Base-by-base conservation (phyloP, 2,797 vertebrate genomes). In the Sebastes cheni region DNA sequence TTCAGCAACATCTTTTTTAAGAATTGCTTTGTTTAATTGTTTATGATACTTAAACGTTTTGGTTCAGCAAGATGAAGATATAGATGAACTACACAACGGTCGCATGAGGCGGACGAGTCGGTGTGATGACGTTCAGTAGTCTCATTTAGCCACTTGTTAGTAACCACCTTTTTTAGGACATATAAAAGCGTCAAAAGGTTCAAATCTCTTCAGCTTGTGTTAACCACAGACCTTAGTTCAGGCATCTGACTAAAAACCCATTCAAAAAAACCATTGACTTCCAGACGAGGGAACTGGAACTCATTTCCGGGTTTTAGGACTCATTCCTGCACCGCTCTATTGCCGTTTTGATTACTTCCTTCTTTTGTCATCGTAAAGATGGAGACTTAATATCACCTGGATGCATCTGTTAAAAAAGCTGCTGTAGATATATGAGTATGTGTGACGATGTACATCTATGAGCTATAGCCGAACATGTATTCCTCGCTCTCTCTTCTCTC, bases 91-190 rank as follows among this genome's bases (percentile, higher is more conserved):
- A 50, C 3, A 8, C 46, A 18, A 2, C 5, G 39, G 39, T 14
- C 5, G 5, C 39, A 42, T 42, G 12, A 42, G 42, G 16, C 3
- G 1, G 6, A 46, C 42, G 6, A 46, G 42, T 46, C 6, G 0
- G 14, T 0, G 46, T 50, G 7, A 50, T 50, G 46, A 0, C 46
- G 7, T 50, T 50, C 0, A 50, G 7, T 46, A 46, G 42, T 46
- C 6, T 46, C 42, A 18, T 46, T 18, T 46, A 18, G 16, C 42
- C 42, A 1, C 0, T 1, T 46, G 42, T 46, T 39, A 39, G 42
- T 0, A 46, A 46, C 42, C 16, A 0, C 7, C 46, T 50, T 50
- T 46, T 50, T 20, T 50, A 50, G 0, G 16, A 50, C 7, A 4
- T 20, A 8, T 50, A 50, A 50, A 50, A 50, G 46, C 46, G 0